These are phyloP conservation scores for Mus minutoides DNA, from an alignment of 2,797 vertebrate species.

Conservation along the genomic window DNA sequence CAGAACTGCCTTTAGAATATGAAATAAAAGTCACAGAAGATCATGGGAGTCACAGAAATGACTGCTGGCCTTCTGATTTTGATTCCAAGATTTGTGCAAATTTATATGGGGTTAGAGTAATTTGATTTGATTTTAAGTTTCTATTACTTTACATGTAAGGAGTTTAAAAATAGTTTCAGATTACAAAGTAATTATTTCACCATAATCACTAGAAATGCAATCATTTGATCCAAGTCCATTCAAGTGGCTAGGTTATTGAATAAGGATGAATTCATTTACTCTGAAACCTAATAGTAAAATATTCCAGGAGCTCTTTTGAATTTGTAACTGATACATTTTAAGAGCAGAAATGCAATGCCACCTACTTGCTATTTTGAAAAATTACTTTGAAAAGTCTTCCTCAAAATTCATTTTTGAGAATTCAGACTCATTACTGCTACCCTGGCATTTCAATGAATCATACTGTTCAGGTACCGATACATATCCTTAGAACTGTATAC, in stretches of 20 bases:
- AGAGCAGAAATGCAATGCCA: constrained; percentile 88
- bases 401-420: not conserved
- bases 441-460: not conserved
- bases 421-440: not conserved
- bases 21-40: not conserved
- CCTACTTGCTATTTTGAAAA: constrained; percentile 87
- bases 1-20: not conserved
- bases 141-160: constrained; percentile 48
- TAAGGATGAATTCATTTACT: constrained; percentile 67
- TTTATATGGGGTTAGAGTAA: not conserved
- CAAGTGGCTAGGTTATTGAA: constrained; percentile 68
- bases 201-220: constrained; percentile 58
- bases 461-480: not conserved
- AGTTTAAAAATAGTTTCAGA: constrained; percentile 38
- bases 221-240: constrained; percentile 68
- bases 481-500: not conserved
- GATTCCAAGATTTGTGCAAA: not conserved
- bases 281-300: constrained; percentile 45
- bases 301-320: constrained; percentile 2
- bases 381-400: constrained; percentile 63
- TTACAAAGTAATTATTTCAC: constrained; percentile 59
- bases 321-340: constrained; percentile 70
- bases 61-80: not conserved
- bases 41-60: not conserved
- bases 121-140: not conserved